These are phyloP conservation scores for Epirrhoe tristata DNA, from an alignment of 2,888 invertebrate species.

Conservation along the genomic window DNA sequence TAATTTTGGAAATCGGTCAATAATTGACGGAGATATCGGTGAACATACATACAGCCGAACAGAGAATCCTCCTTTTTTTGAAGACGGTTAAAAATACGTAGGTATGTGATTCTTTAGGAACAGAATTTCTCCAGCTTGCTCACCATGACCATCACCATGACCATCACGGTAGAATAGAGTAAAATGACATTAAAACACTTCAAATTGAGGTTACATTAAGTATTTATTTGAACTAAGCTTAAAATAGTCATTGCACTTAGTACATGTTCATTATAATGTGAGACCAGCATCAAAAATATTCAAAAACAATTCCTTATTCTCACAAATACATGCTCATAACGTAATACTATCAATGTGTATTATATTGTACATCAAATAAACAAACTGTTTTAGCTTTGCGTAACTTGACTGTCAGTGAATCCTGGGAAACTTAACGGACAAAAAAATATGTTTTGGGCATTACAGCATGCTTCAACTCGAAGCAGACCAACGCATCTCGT, in stretches of 20 bases:
- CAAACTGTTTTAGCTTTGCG: neutral
- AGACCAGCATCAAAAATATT: slow-evolving; percentile 62
- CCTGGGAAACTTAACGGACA: neutral
- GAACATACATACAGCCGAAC: too few species aligned
- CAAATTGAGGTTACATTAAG: slow-evolving; percentile 44
- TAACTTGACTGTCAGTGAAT: neutral
- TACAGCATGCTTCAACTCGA: too few species aligned
- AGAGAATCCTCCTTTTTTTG: too few species aligned
- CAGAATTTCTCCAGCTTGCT: too few species aligned
- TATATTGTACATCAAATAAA: neutral
- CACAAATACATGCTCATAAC: slow-evolving; percentile 35
- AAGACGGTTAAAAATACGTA: too few species aligned
- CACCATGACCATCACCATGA: too few species aligned
- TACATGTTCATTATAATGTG: slow-evolving; percentile 59
- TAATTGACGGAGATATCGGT: too few species aligned
- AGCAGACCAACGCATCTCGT: neutral
- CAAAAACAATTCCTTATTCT: slow-evolving; percentile 35
- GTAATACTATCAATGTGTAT: slow-evolving; percentile 38
- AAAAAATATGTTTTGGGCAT: too few species aligned
- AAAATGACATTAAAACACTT: slow-evolving; percentile 37
- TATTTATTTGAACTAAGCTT: slow-evolving; percentile 59
- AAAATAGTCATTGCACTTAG: slow-evolving; percentile 61
- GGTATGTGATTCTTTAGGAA: too few species aligned
- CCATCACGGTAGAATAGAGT: too few species aligned
- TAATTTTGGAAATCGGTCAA: too few species aligned